These are phyloP conservation scores for Dermolepida albohirtum DNA, from an alignment of 2,888 invertebrate species.

Conservation along the genomic window DNA sequence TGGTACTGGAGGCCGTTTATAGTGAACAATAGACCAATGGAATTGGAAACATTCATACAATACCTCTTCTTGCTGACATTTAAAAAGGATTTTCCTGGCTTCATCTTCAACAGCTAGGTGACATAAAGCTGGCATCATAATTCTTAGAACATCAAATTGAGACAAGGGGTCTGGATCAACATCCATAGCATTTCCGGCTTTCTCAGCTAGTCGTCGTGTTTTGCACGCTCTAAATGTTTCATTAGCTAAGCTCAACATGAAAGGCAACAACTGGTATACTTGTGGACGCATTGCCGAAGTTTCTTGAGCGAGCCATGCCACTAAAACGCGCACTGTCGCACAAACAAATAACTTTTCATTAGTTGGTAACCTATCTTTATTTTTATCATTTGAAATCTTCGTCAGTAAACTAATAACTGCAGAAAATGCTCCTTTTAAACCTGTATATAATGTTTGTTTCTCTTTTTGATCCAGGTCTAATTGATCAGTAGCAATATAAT, in stretches of 20 bases:
- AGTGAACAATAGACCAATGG: conserved; percentile 89
- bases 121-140: conserved; percentile 89
- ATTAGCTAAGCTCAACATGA: conserved; percentile 82
- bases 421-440: conserved; percentile 88
- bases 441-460: conserved; percentile 89
- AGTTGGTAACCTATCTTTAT: conserved; percentile 74
- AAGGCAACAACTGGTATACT: conserved; percentile 84
- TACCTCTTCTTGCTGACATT: conserved; percentile 83
- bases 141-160: conserved; percentile 78
- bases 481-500: conserved; percentile 83
- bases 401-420: conserved; percentile 81
- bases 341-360: conserved; percentile 84
- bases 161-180: conserved; percentile 60
- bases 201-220: conserved; percentile 76
- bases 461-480: conserved; percentile 90
- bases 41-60: conserved; percentile 83
- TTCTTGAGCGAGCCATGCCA: conserved; percentile 93
- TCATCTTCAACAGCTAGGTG: conserved; percentile 93
- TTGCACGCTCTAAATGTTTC: conserved; percentile 83
- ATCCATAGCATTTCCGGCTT: conserved; percentile 67
- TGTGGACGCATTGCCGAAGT: conserved; percentile 88
- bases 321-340: conserved; percentile 85
- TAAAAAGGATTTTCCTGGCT: conserved; percentile 82
- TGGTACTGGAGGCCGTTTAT: conserved; percentile 84
- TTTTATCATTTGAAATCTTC: conserved; percentile 80